These are phyloP conservation scores for Rattus rattus DNA, from an alignment of 2,113 vertebrate species.

Conservation along the genomic window DNA sequence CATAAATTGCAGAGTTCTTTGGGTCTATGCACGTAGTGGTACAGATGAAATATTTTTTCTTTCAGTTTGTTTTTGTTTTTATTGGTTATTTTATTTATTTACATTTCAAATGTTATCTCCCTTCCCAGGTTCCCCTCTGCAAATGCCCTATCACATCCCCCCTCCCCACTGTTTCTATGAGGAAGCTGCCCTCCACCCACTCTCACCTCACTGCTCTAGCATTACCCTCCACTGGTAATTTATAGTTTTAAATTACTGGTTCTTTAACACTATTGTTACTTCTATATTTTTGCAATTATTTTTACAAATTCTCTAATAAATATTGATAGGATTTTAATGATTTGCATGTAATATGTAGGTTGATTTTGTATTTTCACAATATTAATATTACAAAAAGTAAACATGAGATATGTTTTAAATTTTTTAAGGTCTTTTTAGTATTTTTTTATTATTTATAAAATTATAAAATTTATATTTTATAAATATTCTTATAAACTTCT, in stretches of 20 bases:
- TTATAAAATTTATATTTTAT: background rate
- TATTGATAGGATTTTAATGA: background rate
- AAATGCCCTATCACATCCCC: too few relatives aligned
- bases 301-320: background rate
- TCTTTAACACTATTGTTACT: background rate
- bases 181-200: too few relatives aligned
- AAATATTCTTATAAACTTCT: background rate
- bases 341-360: background rate
- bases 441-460: background rate
- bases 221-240: background rate
- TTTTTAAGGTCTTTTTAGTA: background rate
- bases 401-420: background rate
- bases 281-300: background rate
- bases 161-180: too few relatives aligned
- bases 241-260: background rate
- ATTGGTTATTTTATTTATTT: too few relatives aligned
- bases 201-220: too few relatives aligned
- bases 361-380: background rate
- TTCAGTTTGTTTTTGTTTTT: too few relatives aligned
- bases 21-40: too few relatives aligned
- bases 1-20: too few relatives aligned
- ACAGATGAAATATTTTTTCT: too few relatives aligned
- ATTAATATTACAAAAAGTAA: background rate
- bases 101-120: too few relatives aligned
- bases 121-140: too few relatives aligned